Conservation (phyloP, 2,888 invertebrate species). For the Artemia sinica region DNA sequence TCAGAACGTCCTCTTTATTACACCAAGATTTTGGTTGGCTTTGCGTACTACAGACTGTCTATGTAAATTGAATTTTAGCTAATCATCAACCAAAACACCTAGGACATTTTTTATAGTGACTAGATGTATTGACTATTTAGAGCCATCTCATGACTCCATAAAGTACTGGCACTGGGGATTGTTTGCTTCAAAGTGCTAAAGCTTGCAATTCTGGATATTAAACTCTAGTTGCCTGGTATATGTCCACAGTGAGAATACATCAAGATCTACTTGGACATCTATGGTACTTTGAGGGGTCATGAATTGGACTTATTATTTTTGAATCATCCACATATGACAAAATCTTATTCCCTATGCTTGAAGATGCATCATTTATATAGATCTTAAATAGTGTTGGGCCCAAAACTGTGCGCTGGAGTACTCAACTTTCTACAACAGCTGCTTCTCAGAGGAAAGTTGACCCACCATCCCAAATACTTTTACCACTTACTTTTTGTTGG, state of each 20-base stretch:
- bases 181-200: neutral
- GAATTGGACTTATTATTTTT: neutral
- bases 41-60: no score
- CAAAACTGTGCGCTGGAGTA: neutral
- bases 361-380: neutral
- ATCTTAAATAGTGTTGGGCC: neutral
- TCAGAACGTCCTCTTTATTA: no score
- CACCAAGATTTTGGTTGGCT: no score
- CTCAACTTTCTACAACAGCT: neutral
- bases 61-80: no score
- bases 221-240: neutral
- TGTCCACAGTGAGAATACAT: neutral
- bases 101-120: no score
- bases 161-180: no score
- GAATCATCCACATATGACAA: neutral
- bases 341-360: no score
- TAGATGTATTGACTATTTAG: no score
- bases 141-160: no score
- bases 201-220: neutral
- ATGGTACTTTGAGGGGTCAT: neutral
- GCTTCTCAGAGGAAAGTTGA: neutral
- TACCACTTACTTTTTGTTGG: neutral
- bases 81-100: no score
- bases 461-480: neutral
- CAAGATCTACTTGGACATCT: neutral